Evolutionary conservation across 2,888 invertebrate genomes (phyloP).

Genomic region (Xestoiulus laeticollis): DNA sequence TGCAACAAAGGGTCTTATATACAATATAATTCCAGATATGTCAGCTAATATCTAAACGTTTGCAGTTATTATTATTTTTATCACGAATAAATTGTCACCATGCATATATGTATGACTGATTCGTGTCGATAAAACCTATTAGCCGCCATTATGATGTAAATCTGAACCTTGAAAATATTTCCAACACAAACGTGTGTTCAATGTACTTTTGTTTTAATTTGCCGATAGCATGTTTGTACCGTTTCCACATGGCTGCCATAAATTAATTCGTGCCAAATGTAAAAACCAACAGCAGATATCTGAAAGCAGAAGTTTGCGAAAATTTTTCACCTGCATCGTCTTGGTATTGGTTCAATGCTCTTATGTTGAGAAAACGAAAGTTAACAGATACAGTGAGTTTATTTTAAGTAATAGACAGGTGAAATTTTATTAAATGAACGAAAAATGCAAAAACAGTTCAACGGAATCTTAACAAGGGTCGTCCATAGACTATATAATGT

Average conservation of each 20-base stretch:
- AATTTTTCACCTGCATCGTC: background rate
- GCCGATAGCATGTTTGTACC: background rate
- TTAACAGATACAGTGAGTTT: background rate
- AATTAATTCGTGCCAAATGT: background rate
- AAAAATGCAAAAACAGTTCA: background rate
- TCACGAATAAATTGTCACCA: background rate
- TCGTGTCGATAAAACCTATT: background rate
- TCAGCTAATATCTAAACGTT: too few species aligned
- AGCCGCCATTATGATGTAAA: background rate
- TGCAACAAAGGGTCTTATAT: too few species aligned
- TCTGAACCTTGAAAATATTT: background rate
- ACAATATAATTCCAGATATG: too few species aligned
- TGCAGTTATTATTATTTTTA: background rate
- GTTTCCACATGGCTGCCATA: background rate
- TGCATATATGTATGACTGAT: background rate
- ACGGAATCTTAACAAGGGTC: background rate
- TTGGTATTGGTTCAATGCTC: slow-evolving; percentile 1
- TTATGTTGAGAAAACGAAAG: background rate
- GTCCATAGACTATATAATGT: too few species aligned
- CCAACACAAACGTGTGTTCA: background rate
- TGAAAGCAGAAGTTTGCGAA: background rate
- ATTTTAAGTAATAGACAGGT: background rate
- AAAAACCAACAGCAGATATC: background rate
- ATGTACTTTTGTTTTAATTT: background rate
- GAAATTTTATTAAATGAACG: background rate